Percentiles rank a stretch among this genome's conserved stretches.
These are phyloP conservation scores for Pseudoatta argentina DNA, from an alignment of 1,140 invertebrate genomes.

Conservation along the genomic window DNA sequence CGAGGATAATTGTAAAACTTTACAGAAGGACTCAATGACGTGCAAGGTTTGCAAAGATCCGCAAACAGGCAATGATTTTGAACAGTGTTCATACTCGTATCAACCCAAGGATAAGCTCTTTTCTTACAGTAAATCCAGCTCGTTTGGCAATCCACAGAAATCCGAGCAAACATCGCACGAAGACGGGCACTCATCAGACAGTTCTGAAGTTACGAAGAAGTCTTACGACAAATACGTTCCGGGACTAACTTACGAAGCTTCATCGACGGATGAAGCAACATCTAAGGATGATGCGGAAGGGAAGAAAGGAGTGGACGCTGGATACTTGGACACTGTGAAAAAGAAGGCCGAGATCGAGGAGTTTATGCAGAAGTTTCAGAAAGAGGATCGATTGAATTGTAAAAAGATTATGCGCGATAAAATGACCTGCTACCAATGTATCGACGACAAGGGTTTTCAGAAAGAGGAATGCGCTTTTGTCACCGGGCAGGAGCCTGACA, in stretches of 20 bases:
- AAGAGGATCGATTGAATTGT: constrained; percentile 90
- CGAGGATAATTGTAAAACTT: constrained; percentile 86
- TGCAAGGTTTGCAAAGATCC: constrained; percentile 90
- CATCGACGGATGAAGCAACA: background rate
- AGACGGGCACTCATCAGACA: background rate
- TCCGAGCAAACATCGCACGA: constrained; percentile 34
- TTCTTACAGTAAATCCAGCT: constrained; percentile 86
- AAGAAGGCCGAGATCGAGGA: constrained; percentile 89
- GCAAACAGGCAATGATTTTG: constrained; percentile 90
- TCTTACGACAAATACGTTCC: background rate
- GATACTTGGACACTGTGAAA: constrained; percentile 75
- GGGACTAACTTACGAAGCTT: background rate
- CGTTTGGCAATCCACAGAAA: constrained; percentile 76
- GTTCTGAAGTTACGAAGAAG: constrained; percentile 9
- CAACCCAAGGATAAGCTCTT: constrained; percentile 90
- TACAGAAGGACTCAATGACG: constrained; percentile 89
- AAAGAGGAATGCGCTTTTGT: constrained; percentile 92
- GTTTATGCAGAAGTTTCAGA: constrained; percentile 89
- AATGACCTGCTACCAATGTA: constrained; percentile 92
- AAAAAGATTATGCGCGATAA: constrained; percentile 90
- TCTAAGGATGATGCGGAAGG: background rate
- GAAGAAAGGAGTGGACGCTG: constrained; percentile 66
- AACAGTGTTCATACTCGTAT: constrained; percentile 90
- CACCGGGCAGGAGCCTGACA: constrained; percentile 79
- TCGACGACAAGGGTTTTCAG: constrained; percentile 89